Base-by-base conservation (phyloP, 2,888 invertebrate species). In the Drosophila maculinotata region DNA sequence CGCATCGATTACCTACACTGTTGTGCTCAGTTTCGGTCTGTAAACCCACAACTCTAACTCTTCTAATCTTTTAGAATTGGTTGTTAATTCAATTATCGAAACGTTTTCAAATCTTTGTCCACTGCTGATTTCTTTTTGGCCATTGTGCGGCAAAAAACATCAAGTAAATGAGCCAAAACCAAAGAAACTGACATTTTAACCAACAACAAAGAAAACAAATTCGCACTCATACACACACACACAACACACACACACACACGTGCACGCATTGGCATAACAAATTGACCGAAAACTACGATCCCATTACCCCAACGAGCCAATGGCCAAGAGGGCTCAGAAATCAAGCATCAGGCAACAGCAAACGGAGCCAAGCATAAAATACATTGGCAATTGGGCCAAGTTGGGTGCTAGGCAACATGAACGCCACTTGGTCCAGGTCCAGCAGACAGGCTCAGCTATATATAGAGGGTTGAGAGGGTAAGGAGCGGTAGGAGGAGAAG, bases 241-340 rank as follows among this genome's bases (percentile, higher is more conserved):
- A 36, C 15, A 17, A 31, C 26, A 39, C 7, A 54, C 35, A 36
- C 15, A 62, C n/a, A 53, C 41, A 70, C 38, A 58, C 57, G 56
- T 41, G 9, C 42, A 58, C 47, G 52, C 78, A 74, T 75, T 77
- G 77, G 76, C 67, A 76, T 77, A 86, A 83, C 87, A 88, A 88
- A 88, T 88, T 88, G 88, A 89, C 87, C 89, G 88, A 84, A 87
- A 89, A 88, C 79, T 83, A 87, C 88, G 83, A 87, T 76, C 83
- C 88, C 74, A 83, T 83, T 83, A 83, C 75, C 44, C 81, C 72
- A 65, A 74, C 74, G 70, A 74, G 73, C 74, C 77, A 56, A 59
- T 59, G 62, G 72, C 67, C 62, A 71, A 58, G 60, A 45, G 65
- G 67, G 65, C 71, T 62, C 60, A 62, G 80, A 67, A 85, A 85